A percentile compares a stretch with the other conserved stretches of the same genome.
phyloP scores from a whole-genome alignment of 2,797 vertebrate species.

The Choloepus didactylus region DNA sequence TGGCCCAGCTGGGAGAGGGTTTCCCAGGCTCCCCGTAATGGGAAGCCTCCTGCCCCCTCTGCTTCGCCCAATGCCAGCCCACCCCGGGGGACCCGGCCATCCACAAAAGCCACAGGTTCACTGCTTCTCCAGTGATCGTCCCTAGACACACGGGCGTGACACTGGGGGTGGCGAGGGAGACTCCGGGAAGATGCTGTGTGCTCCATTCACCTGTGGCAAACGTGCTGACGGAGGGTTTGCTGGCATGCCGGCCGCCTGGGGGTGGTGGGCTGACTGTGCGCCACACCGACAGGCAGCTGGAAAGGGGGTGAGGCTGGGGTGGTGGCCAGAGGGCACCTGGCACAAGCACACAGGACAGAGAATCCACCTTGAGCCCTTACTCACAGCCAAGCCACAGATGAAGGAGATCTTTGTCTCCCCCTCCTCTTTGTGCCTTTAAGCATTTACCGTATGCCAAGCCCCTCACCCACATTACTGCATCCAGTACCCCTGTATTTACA shows the following conservation, averaged over 20 bases:
- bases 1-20: conserved; percentile 59
- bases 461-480: not conserved
- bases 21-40: conserved; percentile 72
- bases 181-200: not conserved
- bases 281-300: not conserved
- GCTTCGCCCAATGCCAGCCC: not conserved
- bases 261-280: not conserved
- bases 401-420: not conserved
- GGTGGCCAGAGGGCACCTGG: not conserved
- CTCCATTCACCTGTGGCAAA: not conserved
- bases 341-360: not conserved
- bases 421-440: too few relatives aligned
- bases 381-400: not conserved
- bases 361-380: not conserved
- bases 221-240: not conserved
- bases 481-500: fast-evolving
- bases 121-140: not conserved
- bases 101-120: not conserved
- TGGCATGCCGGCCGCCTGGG: not conserved
- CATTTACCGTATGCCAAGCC: not conserved
- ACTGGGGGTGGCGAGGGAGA: not conserved
- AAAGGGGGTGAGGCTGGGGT: not conserved
- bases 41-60: conserved; percentile 42
- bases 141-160: not conserved
- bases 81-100: fast-evolving